phyloP scores from a whole-genome alignment of 2,888 invertebrate genomes.

The Icerya purchasi region DNA sequence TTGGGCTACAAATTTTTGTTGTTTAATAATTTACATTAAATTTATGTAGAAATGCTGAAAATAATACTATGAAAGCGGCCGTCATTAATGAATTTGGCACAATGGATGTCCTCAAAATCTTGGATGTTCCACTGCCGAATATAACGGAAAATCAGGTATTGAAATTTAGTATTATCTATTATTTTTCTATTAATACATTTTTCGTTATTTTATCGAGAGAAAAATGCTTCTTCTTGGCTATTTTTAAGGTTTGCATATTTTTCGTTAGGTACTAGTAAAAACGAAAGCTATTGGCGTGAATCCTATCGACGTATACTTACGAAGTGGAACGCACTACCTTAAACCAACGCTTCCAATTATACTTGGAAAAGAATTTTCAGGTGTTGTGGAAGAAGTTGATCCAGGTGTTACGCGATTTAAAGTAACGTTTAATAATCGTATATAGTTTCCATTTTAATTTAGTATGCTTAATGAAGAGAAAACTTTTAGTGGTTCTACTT shows the following conservation, averaged over 20 bases:
- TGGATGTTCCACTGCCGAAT: not conserved
- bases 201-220: too few relatives aligned
- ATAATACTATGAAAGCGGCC: not conserved
- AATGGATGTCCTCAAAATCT: not conserved
- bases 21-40: too few relatives aligned
- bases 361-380: not conserved
- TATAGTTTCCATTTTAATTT: too few relatives aligned
- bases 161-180: too few relatives aligned
- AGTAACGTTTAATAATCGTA: too few relatives aligned
- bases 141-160: not conserved
- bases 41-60: too few relatives aligned
- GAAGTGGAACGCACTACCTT: not conserved
- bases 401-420: not conserved
- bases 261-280: not conserved
- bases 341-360: not conserved
- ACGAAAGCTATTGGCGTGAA: not conserved
- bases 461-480: too few relatives aligned
- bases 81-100: not conserved
- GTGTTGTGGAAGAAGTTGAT: not conserved
- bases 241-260: too few relatives aligned
- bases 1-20: too few relatives aligned
- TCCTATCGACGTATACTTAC: not conserved
- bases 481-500: too few relatives aligned
- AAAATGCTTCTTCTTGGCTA: too few relatives aligned
- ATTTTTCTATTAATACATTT: too few relatives aligned